A percentile compares a stretch with the other conserved stretches of the same genome.
These are phyloP conservation scores for Anisognathus igniventris DNA, from an alignment of 2,797 vertebrate species.

Conservation along the genomic window DNA sequence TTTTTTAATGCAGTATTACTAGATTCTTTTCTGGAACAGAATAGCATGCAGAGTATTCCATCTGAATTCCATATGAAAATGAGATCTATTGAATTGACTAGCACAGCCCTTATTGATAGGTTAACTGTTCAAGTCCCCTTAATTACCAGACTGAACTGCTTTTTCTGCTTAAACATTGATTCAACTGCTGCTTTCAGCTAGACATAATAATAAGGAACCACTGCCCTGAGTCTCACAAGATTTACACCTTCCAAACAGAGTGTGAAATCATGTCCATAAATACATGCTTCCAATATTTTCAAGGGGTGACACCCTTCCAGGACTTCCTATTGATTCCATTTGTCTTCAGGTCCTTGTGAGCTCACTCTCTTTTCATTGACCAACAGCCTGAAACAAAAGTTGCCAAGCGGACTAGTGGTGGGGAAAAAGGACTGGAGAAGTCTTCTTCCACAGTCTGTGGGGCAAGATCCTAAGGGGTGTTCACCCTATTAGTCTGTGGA, in stretches of 20 bases:
- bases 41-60: neutral
- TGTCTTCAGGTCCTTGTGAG: neutral
- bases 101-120: neutral
- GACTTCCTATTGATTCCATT: neutral
- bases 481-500: neutral
- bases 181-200: neutral
- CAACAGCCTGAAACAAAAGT: neutral
- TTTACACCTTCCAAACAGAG: neutral
- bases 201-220: neutral
- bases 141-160: neutral
- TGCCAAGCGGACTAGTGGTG: neutral
- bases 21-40: neutral
- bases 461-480: neutral
- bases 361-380: neutral
- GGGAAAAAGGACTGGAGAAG: neutral
- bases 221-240: neutral
- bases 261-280: neutral
- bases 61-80: neutral
- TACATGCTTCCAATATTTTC: neutral
- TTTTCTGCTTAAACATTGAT: constrained; percentile 3
- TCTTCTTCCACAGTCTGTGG: neutral
- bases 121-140: neutral
- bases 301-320: neutral
- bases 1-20: neutral
- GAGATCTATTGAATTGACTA: neutral